Base-by-base conservation (phyloP, 2,888 invertebrate genomes). In the Phyllotreta striolata region DNA sequence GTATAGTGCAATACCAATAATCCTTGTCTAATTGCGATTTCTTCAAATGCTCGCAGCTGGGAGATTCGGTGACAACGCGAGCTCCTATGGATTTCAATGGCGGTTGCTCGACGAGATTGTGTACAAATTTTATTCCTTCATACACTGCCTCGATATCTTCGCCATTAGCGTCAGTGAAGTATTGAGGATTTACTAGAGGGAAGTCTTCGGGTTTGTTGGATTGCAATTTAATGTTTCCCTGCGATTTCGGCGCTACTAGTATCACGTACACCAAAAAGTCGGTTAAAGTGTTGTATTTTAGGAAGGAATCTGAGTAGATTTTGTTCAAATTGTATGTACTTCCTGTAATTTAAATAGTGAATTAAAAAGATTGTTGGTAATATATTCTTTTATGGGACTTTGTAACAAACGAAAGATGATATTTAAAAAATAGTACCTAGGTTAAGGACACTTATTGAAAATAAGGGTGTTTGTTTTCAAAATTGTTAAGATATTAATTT, bases 121-220 rank as follows among this genome's bases (percentile, higher is more conserved):
- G 12, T 6, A 70, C 55, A n/a, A 56, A 63, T 8, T 86, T 81
- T 3, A 89, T 84, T 0, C 88, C 86, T 10, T 85, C 83, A 1
- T 89, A 83, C 6, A 89, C 80, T 1, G 86, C 87, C 72, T 93
- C 92, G 0, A 87, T 79, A 72, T 93, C 92, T 10, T 70, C 49
- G 9, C 64, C 55, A 55, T 76, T 73, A 0, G 67, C 58, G 3
- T 76, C 61, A 10, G 60, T 37, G 7, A 39, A 70, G 41, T 69
- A 75, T 35, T 71, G 69, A 0, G 70, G 70, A 59, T 77, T 62
- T 6, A 78, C 77, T 7, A 71, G 6, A 0, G 77, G 77, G 60
- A 73, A 74, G 14, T 76, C 75, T 8, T 71, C 70, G 5, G 77
- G 76, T 65, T 74, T 66, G 1, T 55, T 69, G 7, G 77, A 75